phyloP scores from a whole-genome alignment of 1,140 invertebrate genomes.

The Tenebrio molitor region DNA sequence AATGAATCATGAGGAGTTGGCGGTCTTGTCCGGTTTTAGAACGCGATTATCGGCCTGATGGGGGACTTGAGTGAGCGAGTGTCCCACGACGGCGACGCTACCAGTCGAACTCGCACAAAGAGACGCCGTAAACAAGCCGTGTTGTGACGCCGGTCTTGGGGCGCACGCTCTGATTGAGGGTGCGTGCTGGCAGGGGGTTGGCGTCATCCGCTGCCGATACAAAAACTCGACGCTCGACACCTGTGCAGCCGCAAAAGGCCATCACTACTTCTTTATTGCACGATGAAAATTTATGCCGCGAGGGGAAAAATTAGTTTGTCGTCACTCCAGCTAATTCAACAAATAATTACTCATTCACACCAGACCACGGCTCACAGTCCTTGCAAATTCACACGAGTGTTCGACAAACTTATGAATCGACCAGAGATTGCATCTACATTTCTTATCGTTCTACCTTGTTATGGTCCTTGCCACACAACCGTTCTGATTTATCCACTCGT shows the following conservation, averaged over 20 bases:
- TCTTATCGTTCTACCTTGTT: no score
- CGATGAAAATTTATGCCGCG: no score
- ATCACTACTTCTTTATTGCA: no score
- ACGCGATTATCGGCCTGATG: slow-evolving; percentile 34
- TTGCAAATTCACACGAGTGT: no score
- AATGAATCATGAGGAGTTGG: slow-evolving; percentile 17
- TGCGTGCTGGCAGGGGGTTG: slow-evolving; percentile 12
- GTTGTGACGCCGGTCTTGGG: slow-evolving; percentile 19
- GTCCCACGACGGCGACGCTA: slow-evolving; percentile 23
- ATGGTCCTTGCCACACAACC: no score
- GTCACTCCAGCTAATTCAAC: no score
- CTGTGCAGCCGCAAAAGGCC: slow-evolving; percentile 7
- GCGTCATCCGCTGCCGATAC: not conserved
- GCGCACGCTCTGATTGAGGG: slow-evolving; percentile 46
- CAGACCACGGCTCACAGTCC: no score
- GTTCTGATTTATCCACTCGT: no score
- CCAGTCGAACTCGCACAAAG: slow-evolving; percentile 24
- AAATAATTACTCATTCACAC: no score
- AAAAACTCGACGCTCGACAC: slow-evolving; percentile 19
- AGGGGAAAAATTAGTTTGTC: no score
- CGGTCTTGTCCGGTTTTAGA: slow-evolving; percentile 12
- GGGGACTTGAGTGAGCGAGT: slow-evolving; percentile 1
- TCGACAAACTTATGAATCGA: no score
- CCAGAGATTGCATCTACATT: no score
- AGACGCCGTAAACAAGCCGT: slow-evolving; percentile 42